phyloP scores from a whole-genome alignment of 1,140 invertebrate species.

The Heliconius eleuchia region DNA sequence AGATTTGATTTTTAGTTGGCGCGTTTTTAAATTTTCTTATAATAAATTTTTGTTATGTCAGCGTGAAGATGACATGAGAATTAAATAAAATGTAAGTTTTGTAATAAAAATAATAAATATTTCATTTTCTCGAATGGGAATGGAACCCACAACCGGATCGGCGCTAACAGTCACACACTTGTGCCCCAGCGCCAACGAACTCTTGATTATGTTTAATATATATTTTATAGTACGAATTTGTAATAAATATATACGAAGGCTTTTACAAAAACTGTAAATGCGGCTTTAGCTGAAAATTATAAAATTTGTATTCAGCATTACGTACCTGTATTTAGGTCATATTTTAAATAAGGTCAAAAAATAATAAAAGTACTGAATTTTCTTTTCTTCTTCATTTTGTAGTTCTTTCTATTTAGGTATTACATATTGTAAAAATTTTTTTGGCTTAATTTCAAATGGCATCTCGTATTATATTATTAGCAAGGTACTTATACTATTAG shows the following conservation, averaged over 20 bases:
- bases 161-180: too few relatives aligned
- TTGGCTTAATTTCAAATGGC: too few relatives aligned
- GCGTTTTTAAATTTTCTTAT: not conserved
- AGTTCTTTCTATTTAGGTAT: not conserved
- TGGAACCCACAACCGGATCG: too few relatives aligned
- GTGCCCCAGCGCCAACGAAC: too few relatives aligned
- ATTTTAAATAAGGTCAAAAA: not conserved
- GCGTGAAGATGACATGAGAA: too few relatives aligned
- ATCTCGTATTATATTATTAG: too few relatives aligned
- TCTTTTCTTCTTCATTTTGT: not conserved
- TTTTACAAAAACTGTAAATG: not conserved
- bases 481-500: too few relatives aligned
- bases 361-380: not conserved
- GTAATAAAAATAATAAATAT: not conserved
- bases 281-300: not conserved
- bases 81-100: not conserved
- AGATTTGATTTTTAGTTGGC: not conserved
- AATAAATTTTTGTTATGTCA: not conserved
- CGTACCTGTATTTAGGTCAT: conserved; percentile 10
- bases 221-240: not conserved
- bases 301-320: not conserved
- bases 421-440: too few relatives aligned
- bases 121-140: too few relatives aligned
- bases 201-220: too few relatives aligned
- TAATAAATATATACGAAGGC: not conserved